Conservation (phyloP, 35 echinoderm and acorn worm genomes). For the Lytechinus variegatus region DNA sequence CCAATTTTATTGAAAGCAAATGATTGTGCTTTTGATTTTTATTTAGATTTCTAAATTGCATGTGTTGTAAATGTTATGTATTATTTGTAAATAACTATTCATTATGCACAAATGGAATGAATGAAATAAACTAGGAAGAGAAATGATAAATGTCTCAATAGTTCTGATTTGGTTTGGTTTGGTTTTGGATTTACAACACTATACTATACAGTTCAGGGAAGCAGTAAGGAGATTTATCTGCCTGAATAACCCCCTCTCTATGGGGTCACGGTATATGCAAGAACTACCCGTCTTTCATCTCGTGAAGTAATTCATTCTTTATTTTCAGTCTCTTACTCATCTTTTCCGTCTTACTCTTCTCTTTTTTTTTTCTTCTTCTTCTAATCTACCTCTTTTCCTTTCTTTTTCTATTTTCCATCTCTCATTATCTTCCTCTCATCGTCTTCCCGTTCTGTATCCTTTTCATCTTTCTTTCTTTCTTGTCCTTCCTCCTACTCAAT, state of each 20-base stretch:
- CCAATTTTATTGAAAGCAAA: neutral
- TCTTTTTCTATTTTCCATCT: neutral
- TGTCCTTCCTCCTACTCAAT: neutral
- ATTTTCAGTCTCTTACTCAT: neutral
- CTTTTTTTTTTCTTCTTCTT: neutral
- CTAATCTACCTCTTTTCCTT: neutral
- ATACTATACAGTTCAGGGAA: neutral
- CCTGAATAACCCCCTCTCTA: too few species aligned
- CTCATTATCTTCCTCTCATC: neutral
- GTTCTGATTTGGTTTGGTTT: neutral
- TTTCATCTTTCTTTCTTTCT: neutral
- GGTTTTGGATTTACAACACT: too few species aligned
- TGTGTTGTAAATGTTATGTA: neutral
- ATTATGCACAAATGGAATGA: constrained; percentile 5
- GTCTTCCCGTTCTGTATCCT: neutral
- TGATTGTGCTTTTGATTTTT: neutral
- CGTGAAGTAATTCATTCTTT: neutral
- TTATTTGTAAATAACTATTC: constrained; percentile 6
- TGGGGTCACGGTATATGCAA: too few species aligned
- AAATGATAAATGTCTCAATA: neutral
- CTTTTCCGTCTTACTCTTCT: neutral
- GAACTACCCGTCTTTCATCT: neutral
- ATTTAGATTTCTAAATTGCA: neutral
- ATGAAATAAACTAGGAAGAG: neutral
- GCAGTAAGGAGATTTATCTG: neutral